phyloP scores from a whole-genome alignment of 2,113 vertebrate species.

The Gallinago jamesoni region DNA sequence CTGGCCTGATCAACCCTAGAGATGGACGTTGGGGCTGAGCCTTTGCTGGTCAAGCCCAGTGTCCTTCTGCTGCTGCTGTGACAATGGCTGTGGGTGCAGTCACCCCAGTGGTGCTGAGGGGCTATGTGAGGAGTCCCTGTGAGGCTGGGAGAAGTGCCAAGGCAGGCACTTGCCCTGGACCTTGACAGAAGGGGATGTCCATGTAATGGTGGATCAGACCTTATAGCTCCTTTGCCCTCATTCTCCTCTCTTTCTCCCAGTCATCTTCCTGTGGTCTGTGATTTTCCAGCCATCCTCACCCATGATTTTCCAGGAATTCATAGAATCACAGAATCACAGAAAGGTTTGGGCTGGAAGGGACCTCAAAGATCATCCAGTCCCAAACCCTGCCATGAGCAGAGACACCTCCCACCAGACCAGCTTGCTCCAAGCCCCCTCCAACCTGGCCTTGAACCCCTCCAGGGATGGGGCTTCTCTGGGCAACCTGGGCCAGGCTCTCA shows the following conservation, averaged over 20 bases:
- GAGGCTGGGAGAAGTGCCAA: not conserved
- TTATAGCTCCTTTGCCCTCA: not conserved
- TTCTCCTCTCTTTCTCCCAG: not conserved
- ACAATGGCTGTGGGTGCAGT: not conserved
- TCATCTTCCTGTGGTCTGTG: not conserved
- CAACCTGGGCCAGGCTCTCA: not conserved
- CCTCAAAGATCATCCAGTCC: not conserved
- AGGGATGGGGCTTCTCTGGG: not conserved
- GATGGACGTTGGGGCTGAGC: not conserved
- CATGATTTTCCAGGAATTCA: not conserved
- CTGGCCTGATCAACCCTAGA: not conserved
- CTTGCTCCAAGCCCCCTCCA: not conserved
- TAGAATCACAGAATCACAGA: not conserved
- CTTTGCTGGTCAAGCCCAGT: not conserved
- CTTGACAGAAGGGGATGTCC: not conserved
- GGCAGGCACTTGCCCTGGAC: not conserved
- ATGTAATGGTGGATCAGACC: fast-evolving
- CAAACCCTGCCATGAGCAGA: not conserved
- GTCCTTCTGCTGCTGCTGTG: not conserved
- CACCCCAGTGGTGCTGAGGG: not conserved
- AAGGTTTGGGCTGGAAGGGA: not conserved
- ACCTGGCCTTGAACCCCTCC: not conserved
- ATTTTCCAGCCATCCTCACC: not conserved
- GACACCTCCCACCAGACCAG: not conserved
- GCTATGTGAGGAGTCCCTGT: fast-evolving